phyloP scores from a whole-genome alignment of 2,113 vertebrate species.

The Chloropsis hardwickii region DNA sequence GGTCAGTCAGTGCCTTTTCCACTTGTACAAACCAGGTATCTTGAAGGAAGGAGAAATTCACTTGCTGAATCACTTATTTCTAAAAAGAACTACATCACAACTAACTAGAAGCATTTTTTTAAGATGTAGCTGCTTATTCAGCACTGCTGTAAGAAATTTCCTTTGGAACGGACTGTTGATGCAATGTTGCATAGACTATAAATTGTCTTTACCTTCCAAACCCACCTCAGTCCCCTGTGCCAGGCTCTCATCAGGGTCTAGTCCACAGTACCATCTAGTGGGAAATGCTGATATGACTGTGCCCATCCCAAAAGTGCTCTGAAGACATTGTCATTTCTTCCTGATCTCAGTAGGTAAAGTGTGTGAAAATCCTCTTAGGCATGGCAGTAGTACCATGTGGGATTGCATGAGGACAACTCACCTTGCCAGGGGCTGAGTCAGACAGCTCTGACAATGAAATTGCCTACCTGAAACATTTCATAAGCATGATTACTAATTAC shows the following conservation, averaged over 20 bases:
- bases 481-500: not conserved
- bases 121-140: slow-evolving; percentile 7
- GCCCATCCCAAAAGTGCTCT: not conserved
- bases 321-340: not conserved
- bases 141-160: slow-evolving; percentile 15
- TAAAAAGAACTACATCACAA: not conserved
- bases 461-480: not conserved
- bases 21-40: not conserved
- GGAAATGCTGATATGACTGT: not conserved
- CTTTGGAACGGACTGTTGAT: not conserved
- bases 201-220: not conserved
- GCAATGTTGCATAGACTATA: not conserved
- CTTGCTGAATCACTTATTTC: not conserved
- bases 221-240: rapidly evolving
- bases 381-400: not conserved
- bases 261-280: slow-evolving; percentile 57
- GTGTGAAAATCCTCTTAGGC: not conserved
- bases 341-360: not conserved
- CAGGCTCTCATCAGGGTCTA: not conserved
- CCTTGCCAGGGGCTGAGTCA: not conserved
- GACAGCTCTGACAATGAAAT: not conserved
- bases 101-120: not conserved
- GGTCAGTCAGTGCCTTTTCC: not conserved
- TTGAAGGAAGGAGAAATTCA: not conserved
- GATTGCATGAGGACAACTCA: not conserved